Evolutionary conservation across 2,797 vertebrate genomes (phyloP).

Genomic region (Cephalopachus bancanus): DNA sequence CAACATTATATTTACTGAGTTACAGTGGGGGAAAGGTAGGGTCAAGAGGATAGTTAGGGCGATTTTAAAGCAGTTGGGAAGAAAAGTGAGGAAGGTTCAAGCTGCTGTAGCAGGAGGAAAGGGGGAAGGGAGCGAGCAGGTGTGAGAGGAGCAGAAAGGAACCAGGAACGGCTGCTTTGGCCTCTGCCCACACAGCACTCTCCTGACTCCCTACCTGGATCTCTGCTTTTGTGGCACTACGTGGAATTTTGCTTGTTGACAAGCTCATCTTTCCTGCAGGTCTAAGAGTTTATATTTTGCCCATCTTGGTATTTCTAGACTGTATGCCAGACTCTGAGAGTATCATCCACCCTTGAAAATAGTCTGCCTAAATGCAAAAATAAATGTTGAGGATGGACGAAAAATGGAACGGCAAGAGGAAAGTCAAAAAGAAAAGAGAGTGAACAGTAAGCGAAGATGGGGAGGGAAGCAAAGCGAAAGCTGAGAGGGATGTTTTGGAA

Average conservation of each 20-base stretch:
- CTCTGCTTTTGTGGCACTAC: background rate
- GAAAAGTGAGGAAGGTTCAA: background rate
- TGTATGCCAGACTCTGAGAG: background rate
- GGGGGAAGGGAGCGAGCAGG: background rate
- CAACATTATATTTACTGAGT: background rate
- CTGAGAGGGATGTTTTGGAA: conserved; percentile 47
- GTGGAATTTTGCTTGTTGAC: background rate
- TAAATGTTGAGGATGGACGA: background rate
- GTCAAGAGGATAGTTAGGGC: background rate
- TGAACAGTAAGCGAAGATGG: background rate
- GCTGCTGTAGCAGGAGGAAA: background rate
- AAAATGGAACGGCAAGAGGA: background rate
- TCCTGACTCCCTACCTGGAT: background rate
- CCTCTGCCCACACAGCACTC: background rate
- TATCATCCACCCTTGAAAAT: background rate
- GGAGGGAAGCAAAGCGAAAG: conserved; percentile 13
- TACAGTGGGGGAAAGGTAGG: background rate
- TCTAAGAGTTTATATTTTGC: background rate
- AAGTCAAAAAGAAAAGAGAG: background rate
- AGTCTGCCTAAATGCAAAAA: background rate
- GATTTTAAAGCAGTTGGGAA: background rate
- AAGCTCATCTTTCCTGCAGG: background rate
- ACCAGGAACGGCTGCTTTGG: background rate
- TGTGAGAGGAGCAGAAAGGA: background rate
- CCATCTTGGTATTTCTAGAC: conserved; percentile 13